Base-by-base conservation (phyloP, 2,113 vertebrate species). In the Charadrius vociferus region DNA sequence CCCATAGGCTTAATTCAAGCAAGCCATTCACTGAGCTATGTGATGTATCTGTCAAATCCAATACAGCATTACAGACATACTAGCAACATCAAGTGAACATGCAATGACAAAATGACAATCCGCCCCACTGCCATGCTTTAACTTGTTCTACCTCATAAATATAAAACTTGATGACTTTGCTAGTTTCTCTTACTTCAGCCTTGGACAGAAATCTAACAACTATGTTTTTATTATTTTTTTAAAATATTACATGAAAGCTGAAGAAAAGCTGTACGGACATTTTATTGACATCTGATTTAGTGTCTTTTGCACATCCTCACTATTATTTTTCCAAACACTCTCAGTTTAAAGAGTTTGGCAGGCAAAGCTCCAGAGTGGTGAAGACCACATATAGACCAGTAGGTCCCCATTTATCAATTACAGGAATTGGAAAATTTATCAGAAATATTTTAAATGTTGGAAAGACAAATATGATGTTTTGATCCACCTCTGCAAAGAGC, bases 21-120 rank as follows among this genome's bases (percentile, higher is more conserved):
- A 98, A 98, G 98, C 98, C 98, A 98, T 98, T 98, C 98, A 94
- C 86, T 68, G 97, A 98, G 98, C 97, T 98, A 96, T 98, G 98
- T 96, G 97, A 98, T 98, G 98, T 96, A 88, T 98, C 98, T 91
- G 88, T 97, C 94, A 47, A 96, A 96, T 62, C 97, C 97, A 79
- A 95, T 89, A 95, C 81, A 96, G 79, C 90, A 63, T 88, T 97
- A 97, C 97, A 93, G 91, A 98, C 97, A 98, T 96, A 98, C 95
- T 96, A 98, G 98, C 97, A 97, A 98, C 97, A 98, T 62, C 97
- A 61, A 95, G 97, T 97, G 95, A 97, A 97, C 98, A 98, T 98
- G 98, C 98, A 98, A 98, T 97, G 98, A 98, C 96, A 97, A 97
- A 95, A 98, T 98, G 98, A 98, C 90, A 95, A 81, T 88, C 97